phyloP scores from a whole-genome alignment of 2,797 vertebrate species.

The Ciconia nigra region DNA sequence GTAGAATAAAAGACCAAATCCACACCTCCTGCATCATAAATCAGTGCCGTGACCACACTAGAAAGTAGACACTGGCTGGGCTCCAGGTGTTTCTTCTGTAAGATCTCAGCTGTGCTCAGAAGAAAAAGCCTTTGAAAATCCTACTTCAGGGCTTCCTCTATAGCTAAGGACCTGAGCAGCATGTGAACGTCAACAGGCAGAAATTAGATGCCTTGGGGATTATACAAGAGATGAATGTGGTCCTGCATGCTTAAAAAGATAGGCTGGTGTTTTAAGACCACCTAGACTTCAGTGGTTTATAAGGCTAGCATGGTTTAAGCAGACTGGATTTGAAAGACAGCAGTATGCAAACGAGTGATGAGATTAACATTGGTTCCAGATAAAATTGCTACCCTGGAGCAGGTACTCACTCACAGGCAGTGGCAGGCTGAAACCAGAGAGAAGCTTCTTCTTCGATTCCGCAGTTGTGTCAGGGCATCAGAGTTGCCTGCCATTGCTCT shows the following conservation, averaged over 20 bases:
- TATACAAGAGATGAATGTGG: not conserved
- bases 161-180: not conserved
- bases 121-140: conserved; percentile 15
- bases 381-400: not conserved
- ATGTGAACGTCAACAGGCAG: not conserved
- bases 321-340: not conserved
- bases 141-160: not conserved
- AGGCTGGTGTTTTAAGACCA: not conserved
- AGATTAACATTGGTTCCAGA: not conserved
- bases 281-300: not conserved
- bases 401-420: not conserved
- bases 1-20: not conserved
- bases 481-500: not conserved
- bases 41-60: not conserved
- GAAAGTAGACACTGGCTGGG: not conserved
- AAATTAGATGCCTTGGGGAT: not conserved
- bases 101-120: not conserved
- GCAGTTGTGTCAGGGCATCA: too few species aligned
- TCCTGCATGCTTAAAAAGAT: not conserved
- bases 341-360: not conserved
- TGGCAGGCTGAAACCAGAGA: not conserved
- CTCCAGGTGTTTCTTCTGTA: not conserved
- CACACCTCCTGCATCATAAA: not conserved
- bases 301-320: not conserved
- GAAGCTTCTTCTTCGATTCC: not conserved